These are phyloP conservation scores for Neotragus moschatus DNA, from an alignment of 2,113 vertebrate species.

Conservation along the genomic window DNA sequence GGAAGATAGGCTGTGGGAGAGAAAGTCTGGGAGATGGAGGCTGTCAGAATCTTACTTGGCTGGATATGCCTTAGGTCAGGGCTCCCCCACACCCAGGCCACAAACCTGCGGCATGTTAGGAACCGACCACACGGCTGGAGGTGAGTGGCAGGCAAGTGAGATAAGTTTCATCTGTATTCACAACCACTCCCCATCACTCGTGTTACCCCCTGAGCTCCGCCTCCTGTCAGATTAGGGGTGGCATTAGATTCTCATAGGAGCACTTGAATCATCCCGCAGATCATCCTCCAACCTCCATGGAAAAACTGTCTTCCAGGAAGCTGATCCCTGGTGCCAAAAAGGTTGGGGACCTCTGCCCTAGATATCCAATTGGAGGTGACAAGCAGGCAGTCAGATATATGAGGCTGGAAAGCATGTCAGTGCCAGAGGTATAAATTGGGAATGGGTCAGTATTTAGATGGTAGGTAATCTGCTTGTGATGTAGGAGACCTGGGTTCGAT, in stretches of 20 bases:
- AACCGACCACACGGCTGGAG: neutral
- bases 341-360: neutral
- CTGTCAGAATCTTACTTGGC: neutral
- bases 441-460: neutral
- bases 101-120: neutral
- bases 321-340: neutral
- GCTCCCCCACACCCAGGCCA: neutral
- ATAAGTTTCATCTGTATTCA: neutral
- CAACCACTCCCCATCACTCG: accelerated
- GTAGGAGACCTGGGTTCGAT: neutral
- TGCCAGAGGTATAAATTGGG: neutral
- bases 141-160: neutral
- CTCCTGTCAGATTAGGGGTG: neutral
- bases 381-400: neutral
- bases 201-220: neutral
- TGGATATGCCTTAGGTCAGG: neutral
- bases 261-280: neutral
- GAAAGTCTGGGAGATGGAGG: neutral
- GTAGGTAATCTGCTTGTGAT: neutral
- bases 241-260: neutral
- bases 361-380: neutral
- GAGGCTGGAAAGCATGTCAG: neutral
- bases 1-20: neutral
- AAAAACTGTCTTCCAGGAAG: neutral
- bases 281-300: neutral